phyloP scores from a whole-genome alignment of 2,113 vertebrate species.

The Nipponia nippon region DNA sequence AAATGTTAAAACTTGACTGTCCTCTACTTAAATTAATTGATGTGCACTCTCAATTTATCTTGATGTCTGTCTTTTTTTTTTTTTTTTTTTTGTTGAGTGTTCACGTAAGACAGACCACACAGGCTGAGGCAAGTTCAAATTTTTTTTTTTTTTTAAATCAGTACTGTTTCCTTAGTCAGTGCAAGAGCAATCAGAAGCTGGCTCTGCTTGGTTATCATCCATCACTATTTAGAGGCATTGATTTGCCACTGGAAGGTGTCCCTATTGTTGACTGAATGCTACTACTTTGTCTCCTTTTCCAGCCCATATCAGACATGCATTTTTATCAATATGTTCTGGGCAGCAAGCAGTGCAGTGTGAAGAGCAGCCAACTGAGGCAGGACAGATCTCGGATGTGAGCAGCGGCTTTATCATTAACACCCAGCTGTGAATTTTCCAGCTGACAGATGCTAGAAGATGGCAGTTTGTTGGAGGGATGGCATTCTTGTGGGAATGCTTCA shows the following conservation, averaged over 20 bases:
- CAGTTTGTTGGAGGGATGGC: background rate
- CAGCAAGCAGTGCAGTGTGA: background rate
- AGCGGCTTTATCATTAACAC: background rate
- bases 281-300: background rate
- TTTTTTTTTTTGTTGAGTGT: background rate
- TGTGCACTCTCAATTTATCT: background rate
- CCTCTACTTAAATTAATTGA: background rate
- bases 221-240: background rate
- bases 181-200: background rate
- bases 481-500: background rate
- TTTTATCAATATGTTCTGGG: background rate
- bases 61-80: background rate
- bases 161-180: background rate
- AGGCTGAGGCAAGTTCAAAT: background rate
- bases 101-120: background rate
- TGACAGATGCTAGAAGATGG: background rate
- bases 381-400: background rate
- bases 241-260: background rate
- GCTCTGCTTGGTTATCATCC: background rate
- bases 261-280: background rate
- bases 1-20: background rate
- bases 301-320: background rate
- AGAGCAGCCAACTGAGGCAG: slow-evolving; percentile 1
- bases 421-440: background rate
- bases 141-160: background rate